Conservation (phyloP, 2,113 vertebrate genomes). For the Aramus guarauna region DNA sequence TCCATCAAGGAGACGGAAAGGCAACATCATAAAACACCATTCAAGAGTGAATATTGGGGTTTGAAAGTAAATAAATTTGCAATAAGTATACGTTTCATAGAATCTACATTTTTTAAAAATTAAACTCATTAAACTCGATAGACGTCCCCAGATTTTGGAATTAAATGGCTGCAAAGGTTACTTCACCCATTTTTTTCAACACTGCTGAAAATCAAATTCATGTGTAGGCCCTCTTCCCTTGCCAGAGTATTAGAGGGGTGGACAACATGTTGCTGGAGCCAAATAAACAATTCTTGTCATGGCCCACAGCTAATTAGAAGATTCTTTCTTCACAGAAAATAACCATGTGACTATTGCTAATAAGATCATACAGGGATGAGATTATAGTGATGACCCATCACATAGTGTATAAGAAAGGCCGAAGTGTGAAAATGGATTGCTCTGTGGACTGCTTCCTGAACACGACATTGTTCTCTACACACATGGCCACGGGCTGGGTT, state of each 20-base stretch:
- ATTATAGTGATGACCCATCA: neutral
- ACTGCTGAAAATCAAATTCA: neutral
- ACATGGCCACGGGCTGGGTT: neutral
- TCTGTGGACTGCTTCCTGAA: neutral
- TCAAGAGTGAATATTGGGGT: neutral
- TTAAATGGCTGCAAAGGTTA: neutral
- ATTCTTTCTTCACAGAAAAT: neutral
- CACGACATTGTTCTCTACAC: neutral
- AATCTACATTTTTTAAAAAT: neutral
- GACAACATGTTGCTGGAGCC: neutral
- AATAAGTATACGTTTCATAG: neutral
- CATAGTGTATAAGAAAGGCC: neutral
- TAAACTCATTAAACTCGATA: neutral
- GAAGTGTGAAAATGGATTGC: neutral
- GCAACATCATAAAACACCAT: neutral
- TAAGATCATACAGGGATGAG: neutral
- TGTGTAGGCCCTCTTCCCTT: neutral
- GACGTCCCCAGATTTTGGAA: neutral
- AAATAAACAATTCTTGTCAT: neutral
- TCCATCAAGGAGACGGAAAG: conserved; percentile 12
- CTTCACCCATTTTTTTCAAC: neutral
- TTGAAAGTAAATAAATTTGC: too few species aligned
- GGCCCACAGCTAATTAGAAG: neutral
- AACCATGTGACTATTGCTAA: neutral
- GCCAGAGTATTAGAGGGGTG: neutral